Evolutionary conservation across 2,888 invertebrate species (phyloP), one percentile per base, ranked within the genome.

Genomic region (Craniophora ligustri): DNA sequence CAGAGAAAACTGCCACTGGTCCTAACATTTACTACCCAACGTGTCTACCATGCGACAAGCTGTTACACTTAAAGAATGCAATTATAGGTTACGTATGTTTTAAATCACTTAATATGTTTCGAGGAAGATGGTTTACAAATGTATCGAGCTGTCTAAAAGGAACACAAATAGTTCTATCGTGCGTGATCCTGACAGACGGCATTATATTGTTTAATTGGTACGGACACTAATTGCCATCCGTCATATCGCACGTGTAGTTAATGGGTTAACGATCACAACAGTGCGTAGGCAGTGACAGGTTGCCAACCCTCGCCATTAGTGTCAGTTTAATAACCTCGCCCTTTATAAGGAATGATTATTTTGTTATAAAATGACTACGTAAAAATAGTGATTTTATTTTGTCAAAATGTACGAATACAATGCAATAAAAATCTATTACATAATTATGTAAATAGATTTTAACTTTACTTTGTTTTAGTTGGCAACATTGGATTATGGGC

Each of bases 21-120:
- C 67, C 58, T 40, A 65, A 64, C 65, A 71, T 78, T 76, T 65
- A 66, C 36, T 18, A 36, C 31, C 32, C 32, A 21, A 36, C 28
- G 11, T 41, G 63, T 48, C 51, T 28, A 57, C 47, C 46, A 44
- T 41, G 53, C 48, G 54, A 61, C 44, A 36, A 53, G 58, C 42
- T 46, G 51, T 34, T 31, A 41, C 4, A 26, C 35, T 5, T 18
- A 58, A n/a, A 11, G 18, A 58, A 36, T 38, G 36, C 28, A 47
- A 28, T 48, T 51, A 30, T 38, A 38, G 10, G 23, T 23, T 23
- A 23, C n/a, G n/a, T n/a, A n/a, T n/a, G n/a, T n/a, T n/a, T n/a
- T n/a, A n/a, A n/a, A n/a, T n/a, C n/a, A n/a, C n/a, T n/a, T n/a
- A n/a, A n/a, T 4, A n/a, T 26, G 26, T 26, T 26, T 4, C 26